phyloP scores from a whole-genome alignment of 92 coral and sea anemone genomes.

The Porites rus region DNA sequence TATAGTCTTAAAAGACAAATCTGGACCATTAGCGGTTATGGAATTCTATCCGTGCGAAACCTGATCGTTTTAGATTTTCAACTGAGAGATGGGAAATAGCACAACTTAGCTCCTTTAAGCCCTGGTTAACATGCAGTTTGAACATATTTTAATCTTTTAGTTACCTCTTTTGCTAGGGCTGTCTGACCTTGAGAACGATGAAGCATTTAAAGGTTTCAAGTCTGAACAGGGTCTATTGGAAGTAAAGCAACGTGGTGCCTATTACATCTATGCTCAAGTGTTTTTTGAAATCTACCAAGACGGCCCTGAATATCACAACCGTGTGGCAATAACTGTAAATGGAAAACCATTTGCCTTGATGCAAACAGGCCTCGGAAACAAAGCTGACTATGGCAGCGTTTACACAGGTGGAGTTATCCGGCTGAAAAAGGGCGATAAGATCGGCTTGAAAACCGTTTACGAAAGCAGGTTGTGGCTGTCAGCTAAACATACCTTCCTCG shows the following conservation, averaged over 20 bases:
- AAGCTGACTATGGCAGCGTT: not conserved
- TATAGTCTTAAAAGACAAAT: too few relatives aligned
- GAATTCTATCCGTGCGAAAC: too few relatives aligned
- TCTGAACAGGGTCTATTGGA: not conserved
- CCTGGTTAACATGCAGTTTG: too few relatives aligned
- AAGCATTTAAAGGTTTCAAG: not conserved
- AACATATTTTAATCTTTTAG: not conserved
- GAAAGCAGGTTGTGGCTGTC: not conserved
- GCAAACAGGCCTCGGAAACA: not conserved
- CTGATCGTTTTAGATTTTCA: too few relatives aligned
- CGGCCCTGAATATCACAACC: not conserved
- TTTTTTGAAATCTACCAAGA: not conserved
- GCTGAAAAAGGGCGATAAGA: not conserved
- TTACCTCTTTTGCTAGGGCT: not conserved
- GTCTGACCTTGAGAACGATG: not conserved
- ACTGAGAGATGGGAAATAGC: too few relatives aligned
- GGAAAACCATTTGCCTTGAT: not conserved
- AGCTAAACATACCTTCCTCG: conserved; percentile 1
- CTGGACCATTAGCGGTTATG: too few relatives aligned
- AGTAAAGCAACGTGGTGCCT: not conserved
- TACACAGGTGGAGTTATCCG: not conserved
- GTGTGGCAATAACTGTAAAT: conserved; percentile 2
- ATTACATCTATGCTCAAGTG: conserved; percentile 18
- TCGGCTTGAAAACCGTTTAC: conserved; percentile 5
- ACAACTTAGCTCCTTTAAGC: too few relatives aligned